Evolutionary conservation across 2,888 invertebrate genomes (phyloP), one percentile per base, ranked within the genome.

Genomic region (Nesidiocoris tenuis): DNA sequence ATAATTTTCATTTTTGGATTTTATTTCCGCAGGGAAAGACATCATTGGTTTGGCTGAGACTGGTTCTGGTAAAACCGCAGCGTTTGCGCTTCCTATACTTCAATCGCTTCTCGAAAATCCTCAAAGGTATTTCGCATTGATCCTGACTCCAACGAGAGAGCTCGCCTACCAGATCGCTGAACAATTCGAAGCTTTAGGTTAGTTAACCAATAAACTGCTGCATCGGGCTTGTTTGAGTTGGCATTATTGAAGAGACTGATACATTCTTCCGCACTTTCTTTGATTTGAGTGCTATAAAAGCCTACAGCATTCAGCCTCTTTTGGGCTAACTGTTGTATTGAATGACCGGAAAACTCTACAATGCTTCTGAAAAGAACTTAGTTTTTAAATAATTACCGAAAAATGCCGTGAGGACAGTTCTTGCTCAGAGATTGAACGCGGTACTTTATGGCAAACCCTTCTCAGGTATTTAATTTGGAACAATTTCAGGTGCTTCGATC

Each of bases 111-210:
- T 99, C 59, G 92, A 96, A 80, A 91, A 90, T 82, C 98, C 98
- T 0, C 98, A 98, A 83, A 87, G 97, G 83, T 91, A 97, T 82
- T 99, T 96, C 85, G 96, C 96, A 0, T 85, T 98, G 0, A 87
- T 99, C 79, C 84, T 99, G 68, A 98, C 99, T 17, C 99, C 99
- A 0, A 99, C 99, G 0, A 88, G 99, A 84, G 99, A 99, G 85
- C 86, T 99, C 81, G 99, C 99, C 1, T 96, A 96, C 83, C 99
- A 99, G 85, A 99, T 99, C 82, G 93, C 95, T 0, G 98, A 99
- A 85, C 99, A 99, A 83, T 96, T 99, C 86, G 95, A 97, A 84
- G 98, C 98, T 1, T 86, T 99, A 77, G 70, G 70, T 70, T 23
- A 17, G 70, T 70, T 16, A 7, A 54, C 9, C 55, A n/a, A n/a